Evolutionary conservation across 53 echinoderm and acorn worm species (phyloP).

Genomic region (Echinometra lucunter): DNA sequence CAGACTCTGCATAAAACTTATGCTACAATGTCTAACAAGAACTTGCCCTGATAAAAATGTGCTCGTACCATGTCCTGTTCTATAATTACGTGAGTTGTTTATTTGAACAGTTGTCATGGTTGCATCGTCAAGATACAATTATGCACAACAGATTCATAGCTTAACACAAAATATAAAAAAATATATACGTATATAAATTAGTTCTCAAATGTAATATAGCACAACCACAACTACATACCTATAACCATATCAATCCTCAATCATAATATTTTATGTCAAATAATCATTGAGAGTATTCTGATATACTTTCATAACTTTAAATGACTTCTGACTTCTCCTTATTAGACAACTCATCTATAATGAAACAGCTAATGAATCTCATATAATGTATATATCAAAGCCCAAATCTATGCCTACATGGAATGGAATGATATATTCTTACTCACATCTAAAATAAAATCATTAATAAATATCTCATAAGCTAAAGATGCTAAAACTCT

Average conservation of each 20-base stretch:
- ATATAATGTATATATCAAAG: not conserved
- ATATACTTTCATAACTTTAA: not conserved
- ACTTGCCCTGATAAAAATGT: no score
- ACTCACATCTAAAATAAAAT: not conserved
- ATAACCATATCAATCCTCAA: not conserved
- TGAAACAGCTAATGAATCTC: not conserved
- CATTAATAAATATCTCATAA: not conserved
- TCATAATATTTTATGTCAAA: not conserved
- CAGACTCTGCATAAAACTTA: no score
- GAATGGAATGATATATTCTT: not conserved
- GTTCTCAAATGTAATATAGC: no score
- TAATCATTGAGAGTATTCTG: not conserved
- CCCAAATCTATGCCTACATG: not conserved
- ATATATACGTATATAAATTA: no score
- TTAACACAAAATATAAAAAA: no score
- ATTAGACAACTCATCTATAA: not conserved
- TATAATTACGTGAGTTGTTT: no score
- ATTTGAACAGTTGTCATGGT: no score
- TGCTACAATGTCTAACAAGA: no score
- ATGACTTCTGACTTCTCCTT: not conserved
- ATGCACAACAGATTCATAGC: no score
- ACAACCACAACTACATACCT: not conserved
- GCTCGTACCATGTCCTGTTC: no score
- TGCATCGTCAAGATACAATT: no score
- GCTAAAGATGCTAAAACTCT: not conserved